These are phyloP conservation scores for Epirrita christyi DNA, from an alignment of 2,888 invertebrate species.

Conservation along the genomic window DNA sequence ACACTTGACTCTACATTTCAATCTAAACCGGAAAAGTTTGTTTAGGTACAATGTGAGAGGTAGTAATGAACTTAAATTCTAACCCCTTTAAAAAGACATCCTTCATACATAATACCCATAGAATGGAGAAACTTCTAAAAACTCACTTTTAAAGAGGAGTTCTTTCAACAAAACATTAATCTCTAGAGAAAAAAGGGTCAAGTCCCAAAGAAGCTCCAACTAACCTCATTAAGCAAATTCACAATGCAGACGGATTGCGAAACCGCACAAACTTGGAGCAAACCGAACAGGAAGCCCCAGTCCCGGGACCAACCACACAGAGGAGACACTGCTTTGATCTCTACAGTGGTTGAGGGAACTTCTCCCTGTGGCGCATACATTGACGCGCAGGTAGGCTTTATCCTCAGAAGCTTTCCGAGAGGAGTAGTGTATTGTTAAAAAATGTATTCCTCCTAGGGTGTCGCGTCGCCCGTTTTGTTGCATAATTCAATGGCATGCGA, in stretches of 20 bases:
- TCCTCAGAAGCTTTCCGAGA: constrained; percentile 36
- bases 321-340: constrained; percentile 56
- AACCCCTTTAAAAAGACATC: no score
- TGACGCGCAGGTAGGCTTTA: constrained; percentile 41
- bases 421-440: constrained; percentile 59
- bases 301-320: constrained; percentile 35
- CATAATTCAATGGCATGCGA: constrained; percentile 63
- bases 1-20: constrained; percentile 1
- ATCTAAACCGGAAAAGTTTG: neutral
- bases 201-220: constrained; percentile 21
- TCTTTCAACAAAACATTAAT: constrained; percentile 9
- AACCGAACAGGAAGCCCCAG: constrained; percentile 22
- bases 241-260: constrained; percentile 28
- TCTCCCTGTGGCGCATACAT: constrained; percentile 42
- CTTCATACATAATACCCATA: no score
- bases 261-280: constrained; percentile 38
- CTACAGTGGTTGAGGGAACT: constrained; percentile 39
- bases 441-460: constrained; percentile 53
- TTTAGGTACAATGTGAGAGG: no score
- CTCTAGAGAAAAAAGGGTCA: constrained; percentile 16
- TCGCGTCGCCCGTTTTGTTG: constrained; percentile 57
- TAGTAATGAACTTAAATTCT: no score
- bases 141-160: neutral
- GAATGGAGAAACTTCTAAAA: neutral
- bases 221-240: constrained; percentile 35